phyloP scores from a whole-genome alignment of 2,113 vertebrate species.

The Motacilla alba region DNA sequence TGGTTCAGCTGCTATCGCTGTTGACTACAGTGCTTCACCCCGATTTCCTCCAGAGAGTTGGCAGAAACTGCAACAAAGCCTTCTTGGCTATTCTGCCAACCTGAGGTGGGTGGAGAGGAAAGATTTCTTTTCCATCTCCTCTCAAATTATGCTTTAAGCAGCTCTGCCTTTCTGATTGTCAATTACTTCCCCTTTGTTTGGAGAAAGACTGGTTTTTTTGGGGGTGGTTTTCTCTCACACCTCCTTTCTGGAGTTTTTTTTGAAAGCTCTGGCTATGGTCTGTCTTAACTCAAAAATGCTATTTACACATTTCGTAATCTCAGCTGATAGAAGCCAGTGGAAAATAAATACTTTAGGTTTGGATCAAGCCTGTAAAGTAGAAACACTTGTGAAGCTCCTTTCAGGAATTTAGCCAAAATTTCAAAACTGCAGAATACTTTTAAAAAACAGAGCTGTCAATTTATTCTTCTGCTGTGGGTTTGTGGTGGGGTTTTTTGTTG shows the following conservation, averaged over 20 bases:
- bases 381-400: neutral
- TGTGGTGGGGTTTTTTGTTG: neutral
- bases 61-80: neutral
- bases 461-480: neutral
- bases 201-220: neutral
- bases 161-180: neutral
- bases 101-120: neutral
- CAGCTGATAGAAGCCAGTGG: neutral
- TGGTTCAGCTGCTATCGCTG: neutral
- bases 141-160: neutral
- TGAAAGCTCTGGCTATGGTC: neutral
- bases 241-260: neutral
- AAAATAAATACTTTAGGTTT: neutral
- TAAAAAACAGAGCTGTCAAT: neutral
- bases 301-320: neutral
- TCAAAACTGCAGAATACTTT: neutral
- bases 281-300: neutral
- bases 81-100: neutral
- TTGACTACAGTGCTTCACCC: neutral
- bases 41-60: neutral
- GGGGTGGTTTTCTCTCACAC: neutral
- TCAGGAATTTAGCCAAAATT: conserved; percentile 7
- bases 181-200: neutral
- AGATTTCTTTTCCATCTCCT: neutral
- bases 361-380: neutral